These are phyloP conservation scores for Oncopodura yosiiana DNA, from an alignment of 1,140 invertebrate species.

Conservation along the genomic window DNA sequence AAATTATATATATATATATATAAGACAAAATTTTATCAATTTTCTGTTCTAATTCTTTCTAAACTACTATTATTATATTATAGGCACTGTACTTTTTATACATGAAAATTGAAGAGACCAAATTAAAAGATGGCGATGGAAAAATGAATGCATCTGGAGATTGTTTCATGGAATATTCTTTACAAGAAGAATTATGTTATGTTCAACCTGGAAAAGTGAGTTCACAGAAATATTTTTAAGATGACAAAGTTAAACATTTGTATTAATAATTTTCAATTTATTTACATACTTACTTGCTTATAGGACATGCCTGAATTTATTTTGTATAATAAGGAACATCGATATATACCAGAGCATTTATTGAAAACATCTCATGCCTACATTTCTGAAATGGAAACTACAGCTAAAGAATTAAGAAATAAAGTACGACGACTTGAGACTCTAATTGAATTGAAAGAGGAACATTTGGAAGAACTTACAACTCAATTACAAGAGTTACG, in stretches of 20 bases:
- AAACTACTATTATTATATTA: not conserved
- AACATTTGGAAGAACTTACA: constrained; percentile 23
- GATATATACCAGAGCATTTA: not conserved
- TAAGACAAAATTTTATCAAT: not conserved
- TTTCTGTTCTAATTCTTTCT: not conserved
- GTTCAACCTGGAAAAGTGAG: not conserved
- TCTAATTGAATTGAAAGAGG: constrained; percentile 23
- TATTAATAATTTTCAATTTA: no score
- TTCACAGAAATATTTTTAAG: not conserved
- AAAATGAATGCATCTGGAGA: not conserved
- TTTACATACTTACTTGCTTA: no score
- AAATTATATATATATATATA: not conserved
- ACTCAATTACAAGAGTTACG: constrained; percentile 24
- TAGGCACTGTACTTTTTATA: not conserved
- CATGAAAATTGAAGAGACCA: not conserved
- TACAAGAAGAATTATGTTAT: no score
- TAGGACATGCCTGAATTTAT: not conserved
- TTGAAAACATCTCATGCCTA: not conserved
- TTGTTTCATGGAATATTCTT: no score
- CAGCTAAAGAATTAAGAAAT: not conserved
- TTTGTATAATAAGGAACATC: not conserved
- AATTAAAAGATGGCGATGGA: not conserved
- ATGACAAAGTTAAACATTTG: no score
- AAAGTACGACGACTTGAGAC: constrained; percentile 23
- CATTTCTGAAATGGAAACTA: not conserved